Conservation (phyloP, 2,113 vertebrate species). For the Myodes glareolus region DNA sequence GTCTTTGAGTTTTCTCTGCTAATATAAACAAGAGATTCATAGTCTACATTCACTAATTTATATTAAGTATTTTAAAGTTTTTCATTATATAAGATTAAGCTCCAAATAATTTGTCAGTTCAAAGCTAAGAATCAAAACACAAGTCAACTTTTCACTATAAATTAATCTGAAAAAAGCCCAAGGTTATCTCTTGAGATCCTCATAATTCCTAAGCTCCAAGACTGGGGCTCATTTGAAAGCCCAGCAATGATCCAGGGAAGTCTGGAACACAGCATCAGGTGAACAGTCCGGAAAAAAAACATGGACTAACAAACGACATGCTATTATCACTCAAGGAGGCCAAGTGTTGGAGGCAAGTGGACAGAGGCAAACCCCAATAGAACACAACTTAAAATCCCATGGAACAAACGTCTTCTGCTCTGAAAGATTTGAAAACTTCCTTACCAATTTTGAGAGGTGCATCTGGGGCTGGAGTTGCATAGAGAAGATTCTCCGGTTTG, state of each 20-base stretch:
- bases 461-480: constrained; percentile 92
- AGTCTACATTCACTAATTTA: neutral
- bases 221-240: neutral
- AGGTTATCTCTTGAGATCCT: neutral
- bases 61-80: constrained; percentile 12
- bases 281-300: neutral
- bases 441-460: constrained; percentile 93
- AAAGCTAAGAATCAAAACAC: neutral
- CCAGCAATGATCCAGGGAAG: neutral
- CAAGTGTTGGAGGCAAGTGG: neutral
- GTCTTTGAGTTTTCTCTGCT: neutral
- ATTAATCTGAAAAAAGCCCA: neutral
- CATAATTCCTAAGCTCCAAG: neutral
- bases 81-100: constrained; percentile 14
- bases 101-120: constrained; percentile 3
- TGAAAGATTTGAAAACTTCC: constrained; percentile 11
- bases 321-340: neutral
- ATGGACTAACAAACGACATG: neutral
- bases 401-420: neutral
- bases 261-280: neutral
- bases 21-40: neutral
- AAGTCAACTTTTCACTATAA: neutral
- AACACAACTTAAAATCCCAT: neutral
- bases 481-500: constrained; percentile 93
- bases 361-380: neutral